Base-by-base conservation (phyloP, 2,113 vertebrate species). In the Thalassoma bifasciatum region DNA sequence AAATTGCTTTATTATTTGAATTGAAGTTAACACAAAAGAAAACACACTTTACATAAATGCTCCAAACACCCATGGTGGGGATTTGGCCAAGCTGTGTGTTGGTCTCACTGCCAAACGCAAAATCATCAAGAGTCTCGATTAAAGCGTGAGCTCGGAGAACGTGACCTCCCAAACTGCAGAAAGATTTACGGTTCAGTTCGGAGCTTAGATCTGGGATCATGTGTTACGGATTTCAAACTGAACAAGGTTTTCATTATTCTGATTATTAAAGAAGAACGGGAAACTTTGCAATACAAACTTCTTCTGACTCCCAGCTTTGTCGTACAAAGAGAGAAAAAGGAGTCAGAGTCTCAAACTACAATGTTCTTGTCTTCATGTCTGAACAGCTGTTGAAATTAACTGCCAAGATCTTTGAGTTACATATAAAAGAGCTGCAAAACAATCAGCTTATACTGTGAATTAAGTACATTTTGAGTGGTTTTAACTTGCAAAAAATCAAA, bases 211-310 rank as follows among this genome's bases (percentile, higher is more conserved):
- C 63, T 56, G n/a, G 38, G 34, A 4, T 81, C 73, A 77, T 57
- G 36, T 73, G 73, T 65, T 77, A 68, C 50, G 21, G 16, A 34
- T 80, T 72, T 75, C n/a, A 54, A 34, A 54, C 49, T 5, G 14
- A 75, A 67, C 75, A 37, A 51, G 36, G 36, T 71, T 79, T 72
- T 72, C 47, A 68, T 76, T 69, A 68, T 73, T 81, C 37, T 69
- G 38, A 69, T 80, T 42, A 77, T 84, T 80, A 65, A 65, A 62
- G 24, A 50, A 60, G 30, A 60, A 47, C 1, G 26, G 50, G 40
- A 61, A 66, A 60, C 36, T 22, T 69, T 64, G 68, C 62, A 42
- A 12, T 50, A 24, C 38, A 12, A 36, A 73, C 66, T 40, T 62
- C 26, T 16, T 21, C 37, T 54, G 49, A 72, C 62, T 56, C 3